A percentile compares a stretch with the other conserved stretches of the same genome.
These are phyloP conservation scores for Macrotus californicus DNA, from an alignment of 2,113 vertebrate genomes.

Conservation along the genomic window DNA sequence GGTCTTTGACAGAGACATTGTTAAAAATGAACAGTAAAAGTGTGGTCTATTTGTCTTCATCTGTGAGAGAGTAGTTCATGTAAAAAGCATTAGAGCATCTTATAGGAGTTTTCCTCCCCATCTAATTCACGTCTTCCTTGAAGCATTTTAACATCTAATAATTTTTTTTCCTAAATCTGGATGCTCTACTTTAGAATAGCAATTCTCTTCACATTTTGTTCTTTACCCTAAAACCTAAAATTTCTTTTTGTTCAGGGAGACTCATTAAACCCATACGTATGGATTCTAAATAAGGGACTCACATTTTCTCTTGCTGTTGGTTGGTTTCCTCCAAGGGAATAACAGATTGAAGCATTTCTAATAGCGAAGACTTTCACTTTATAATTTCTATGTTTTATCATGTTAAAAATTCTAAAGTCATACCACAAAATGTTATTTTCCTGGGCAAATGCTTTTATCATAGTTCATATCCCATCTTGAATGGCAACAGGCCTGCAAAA, in stretches of 20 bases:
- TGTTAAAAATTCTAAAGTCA: neutral
- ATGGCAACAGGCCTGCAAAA: neutral
- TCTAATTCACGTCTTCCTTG: neutral
- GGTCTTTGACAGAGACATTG: neutral
- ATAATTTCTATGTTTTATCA: neutral
- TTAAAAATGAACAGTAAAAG: neutral
- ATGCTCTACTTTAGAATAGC: neutral
- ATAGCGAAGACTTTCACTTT: neutral
- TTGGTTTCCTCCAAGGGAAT: neutral
- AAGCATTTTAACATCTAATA: neutral
- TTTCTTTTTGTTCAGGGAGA: neutral
- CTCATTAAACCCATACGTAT: neutral
- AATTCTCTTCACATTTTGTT: neutral
- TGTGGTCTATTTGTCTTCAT: neutral
- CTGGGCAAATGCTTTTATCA: neutral
- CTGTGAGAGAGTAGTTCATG: neutral
- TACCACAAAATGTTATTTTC: neutral
- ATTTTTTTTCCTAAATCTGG: neutral
- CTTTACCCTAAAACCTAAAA: neutral
- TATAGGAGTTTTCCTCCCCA: neutral
- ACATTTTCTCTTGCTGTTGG: neutral
- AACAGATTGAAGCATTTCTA: fast-evolving
- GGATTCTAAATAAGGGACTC: neutral
- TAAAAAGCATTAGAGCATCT: neutral
- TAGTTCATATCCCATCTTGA: neutral